Base-by-base conservation (phyloP, 1,140 invertebrate genomes). In the Drosophila ohnishii region DNA sequence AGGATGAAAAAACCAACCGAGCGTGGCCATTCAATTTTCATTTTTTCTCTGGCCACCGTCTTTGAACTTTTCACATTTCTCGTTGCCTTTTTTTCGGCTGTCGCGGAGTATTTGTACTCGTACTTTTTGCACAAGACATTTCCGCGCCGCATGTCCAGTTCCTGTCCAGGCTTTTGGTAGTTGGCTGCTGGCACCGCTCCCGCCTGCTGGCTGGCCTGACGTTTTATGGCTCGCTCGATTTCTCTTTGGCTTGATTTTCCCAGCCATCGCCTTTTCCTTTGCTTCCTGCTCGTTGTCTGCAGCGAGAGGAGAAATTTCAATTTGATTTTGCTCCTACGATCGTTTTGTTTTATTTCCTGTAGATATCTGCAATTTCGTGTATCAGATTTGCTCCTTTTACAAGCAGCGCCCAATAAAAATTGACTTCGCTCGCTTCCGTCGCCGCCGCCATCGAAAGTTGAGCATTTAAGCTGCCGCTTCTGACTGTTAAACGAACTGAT, bases 11-110 rank as follows among this genome's bases (percentile, higher is more conserved):
- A 74, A 45, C 48, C 77, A 73, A 75, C 75, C 63, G 73, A 80
- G 70, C 73, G 65, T 82, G 66, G 65, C 75, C 82, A 86, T 86
- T 86, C 82, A 86, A 86, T 86, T 87, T 87, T 87, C 83, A 81
- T 85, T 86, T 87, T 85, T 86, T 78, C 65, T 71, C 53, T 72
- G 40, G 81, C 48, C 59, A 9, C 63, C 75, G 78, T 82, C 82
- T 86, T 86, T 86, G 82, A 86, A 86, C 83, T 86, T 86, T 86
- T 82, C 82, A 78, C 78, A 85, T 86, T 85, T 78, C 78, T 78
- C 65, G 75, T 76, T 67, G 48, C 75, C 35, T 32, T 80, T 75
- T 75, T 76, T 79, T 77, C 60, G 82, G 61, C 70, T 85, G 78
- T 85, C 79, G 78, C 57, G 71, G 56, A 87, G 76, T 84, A 86